Base-by-base conservation (phyloP, 2,113 vertebrate genomes). In the Toxostoma redivivum region DNA sequence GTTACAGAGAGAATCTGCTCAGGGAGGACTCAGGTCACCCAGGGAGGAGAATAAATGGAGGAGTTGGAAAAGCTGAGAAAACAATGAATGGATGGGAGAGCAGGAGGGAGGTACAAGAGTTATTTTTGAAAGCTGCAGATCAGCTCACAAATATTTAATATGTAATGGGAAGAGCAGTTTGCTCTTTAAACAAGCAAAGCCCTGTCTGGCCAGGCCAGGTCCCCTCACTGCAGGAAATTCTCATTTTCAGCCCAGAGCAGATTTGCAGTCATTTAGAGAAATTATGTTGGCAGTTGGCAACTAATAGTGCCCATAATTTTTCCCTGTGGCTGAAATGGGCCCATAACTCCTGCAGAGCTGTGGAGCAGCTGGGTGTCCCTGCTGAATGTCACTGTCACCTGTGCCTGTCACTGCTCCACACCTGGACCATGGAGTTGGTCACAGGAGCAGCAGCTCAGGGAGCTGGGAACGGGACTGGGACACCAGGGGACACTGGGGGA, bases 141-240 rank as follows among this genome's bases (percentile, higher is more conserved):
- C 33, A 38, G 57, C 67, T 60, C 70, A 35, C 53, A 40, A 1
- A 19, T 51, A 27, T 31, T 72, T 44, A 17, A 31, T 22, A 1
- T 19, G 40, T 40, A 3, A 40, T 20, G 53, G 70, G 72, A 30
- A 27, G 40, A 60, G 62, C 3, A 40, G 60, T 65, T 54, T 62
- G 21, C 64, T 78, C 53, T 66, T 82, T 3, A 17, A 35, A 35
- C 9, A 48, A 58, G 30, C 51, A 22, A 11, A 82, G 30, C 60
- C 28, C 33, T 9, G 22, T 7, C 67, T 58, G 2, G 37, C n/a
- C 0, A 0, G 53, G 16, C 30, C 35, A 1, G 22, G 51, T 28
- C 7, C 35, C 47, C 69, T 53, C 74, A 3, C 16, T 8, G 54
- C 21, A 57, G 42, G 30, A 24, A 22, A 28, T 9, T 33, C 67